These are phyloP conservation scores for Cloeon dipterum DNA, from an alignment of 2,888 invertebrate species.

Conservation along the genomic window DNA sequence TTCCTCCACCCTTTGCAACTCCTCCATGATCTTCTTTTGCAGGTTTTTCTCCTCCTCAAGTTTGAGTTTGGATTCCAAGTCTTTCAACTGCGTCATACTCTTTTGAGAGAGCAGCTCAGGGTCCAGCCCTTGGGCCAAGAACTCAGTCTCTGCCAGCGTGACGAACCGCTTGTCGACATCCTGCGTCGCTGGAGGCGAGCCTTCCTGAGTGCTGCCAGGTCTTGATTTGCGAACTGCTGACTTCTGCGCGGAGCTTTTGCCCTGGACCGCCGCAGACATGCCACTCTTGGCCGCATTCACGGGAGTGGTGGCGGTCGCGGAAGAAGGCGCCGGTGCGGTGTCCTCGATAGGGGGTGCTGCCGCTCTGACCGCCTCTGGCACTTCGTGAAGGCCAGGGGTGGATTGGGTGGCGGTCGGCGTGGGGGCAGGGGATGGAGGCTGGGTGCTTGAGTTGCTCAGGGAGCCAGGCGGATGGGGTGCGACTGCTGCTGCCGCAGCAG, in stretches of 20 bases:
- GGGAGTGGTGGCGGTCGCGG: slow-evolving; percentile 24
- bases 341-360: slow-evolving; percentile 4
- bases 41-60: slow-evolving; percentile 33
- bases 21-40: slow-evolving; percentile 45
- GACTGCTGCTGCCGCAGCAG: slow-evolving; percentile 6
- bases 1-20: slow-evolving; percentile 43
- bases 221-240: slow-evolving; percentile 27
- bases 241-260: slow-evolving; percentile 15
- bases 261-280: neutral
- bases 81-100: neutral
- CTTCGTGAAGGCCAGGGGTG: slow-evolving; percentile 22
- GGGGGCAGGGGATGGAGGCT: slow-evolving; percentile 8
- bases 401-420: slow-evolving; percentile 7
- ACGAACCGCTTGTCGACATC: no score
- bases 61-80: slow-evolving; percentile 1
- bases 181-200: neutral
- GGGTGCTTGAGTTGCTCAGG: slow-evolving; percentile 7
- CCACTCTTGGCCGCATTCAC: slow-evolving; percentile 13
- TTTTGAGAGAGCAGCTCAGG: neutral
- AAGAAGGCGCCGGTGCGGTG: slow-evolving; percentile 21
- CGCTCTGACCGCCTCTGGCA: slow-evolving; percentile 31
- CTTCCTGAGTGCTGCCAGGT: slow-evolving; percentile 5
- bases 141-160: neutral
- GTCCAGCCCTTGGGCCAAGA: neutral
- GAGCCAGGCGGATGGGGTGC: slow-evolving; percentile 7